These are phyloP conservation scores for Sarcophaga peregrina DNA, from an alignment of 1,140 invertebrate genomes.

Conservation along the genomic window DNA sequence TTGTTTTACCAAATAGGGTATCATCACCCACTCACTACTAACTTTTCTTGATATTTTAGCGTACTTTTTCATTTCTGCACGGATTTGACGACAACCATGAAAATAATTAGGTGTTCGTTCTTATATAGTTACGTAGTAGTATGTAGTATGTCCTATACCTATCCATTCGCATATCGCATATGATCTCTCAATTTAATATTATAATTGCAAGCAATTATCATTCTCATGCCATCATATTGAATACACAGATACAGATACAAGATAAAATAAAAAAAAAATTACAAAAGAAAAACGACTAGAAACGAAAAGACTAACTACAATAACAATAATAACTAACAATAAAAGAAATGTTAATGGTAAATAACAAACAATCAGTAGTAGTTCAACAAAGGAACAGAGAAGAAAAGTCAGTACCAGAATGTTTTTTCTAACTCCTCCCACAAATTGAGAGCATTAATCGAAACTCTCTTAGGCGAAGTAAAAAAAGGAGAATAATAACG, in stretches of 20 bases:
- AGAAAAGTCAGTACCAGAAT: neutral
- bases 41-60: too few relatives aligned
- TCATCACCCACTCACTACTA: too few relatives aligned
- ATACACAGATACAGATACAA: neutral
- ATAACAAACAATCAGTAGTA: conserved; percentile 6
- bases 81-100: too few relatives aligned
- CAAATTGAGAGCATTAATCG: neutral
- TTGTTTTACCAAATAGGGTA: too few relatives aligned
- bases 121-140: too few relatives aligned
- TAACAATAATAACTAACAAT: too few relatives aligned
- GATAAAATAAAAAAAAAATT: conserved; percentile 6
- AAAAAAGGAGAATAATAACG: neutral
- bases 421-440: neutral
- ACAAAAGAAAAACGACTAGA: neutral
- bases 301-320: too few relatives aligned
- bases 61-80: too few relatives aligned
- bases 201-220: conserved; percentile 67
- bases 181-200: conserved; percentile 67
- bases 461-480: too few relatives aligned
- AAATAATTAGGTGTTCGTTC: too few relatives aligned
- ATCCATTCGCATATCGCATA: conserved; percentile 49
- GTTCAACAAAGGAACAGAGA: neutral
- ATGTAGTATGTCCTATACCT: too few relatives aligned
- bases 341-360: neutral
- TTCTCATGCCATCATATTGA: conserved; percentile 61